Conservation (phyloP, 2,113 vertebrate species). For the Montifringilla adamsi region DNA sequence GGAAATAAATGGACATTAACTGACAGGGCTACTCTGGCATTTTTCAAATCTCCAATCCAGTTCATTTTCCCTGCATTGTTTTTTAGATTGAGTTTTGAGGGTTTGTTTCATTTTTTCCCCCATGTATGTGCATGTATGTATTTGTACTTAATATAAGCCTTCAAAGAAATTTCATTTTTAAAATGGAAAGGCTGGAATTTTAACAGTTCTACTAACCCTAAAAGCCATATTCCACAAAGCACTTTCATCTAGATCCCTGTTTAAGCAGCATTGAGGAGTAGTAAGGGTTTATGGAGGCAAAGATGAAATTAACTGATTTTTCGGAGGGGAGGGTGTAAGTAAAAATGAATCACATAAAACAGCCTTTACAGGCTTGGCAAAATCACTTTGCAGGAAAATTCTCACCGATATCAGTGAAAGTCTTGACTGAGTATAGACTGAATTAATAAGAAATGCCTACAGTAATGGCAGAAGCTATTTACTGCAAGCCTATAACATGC, state of each 20-base stretch:
- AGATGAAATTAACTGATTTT: not conserved
- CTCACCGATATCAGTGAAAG: not conserved
- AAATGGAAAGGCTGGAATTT: not conserved
- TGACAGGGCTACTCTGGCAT: not conserved
- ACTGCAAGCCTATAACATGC: not conserved
- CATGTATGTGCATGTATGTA: not conserved
- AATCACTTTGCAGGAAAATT: not conserved
- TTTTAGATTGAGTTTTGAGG: not conserved
- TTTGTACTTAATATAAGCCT: not conserved
- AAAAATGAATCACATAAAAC: not conserved
- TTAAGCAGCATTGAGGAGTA: not conserved
- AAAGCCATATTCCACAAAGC: not conserved
- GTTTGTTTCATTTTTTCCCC: not conserved
- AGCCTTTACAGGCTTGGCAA: not conserved
- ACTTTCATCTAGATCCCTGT: not conserved
- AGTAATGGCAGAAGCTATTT: not conserved
- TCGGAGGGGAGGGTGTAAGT: not conserved
- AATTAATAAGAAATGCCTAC: not conserved
- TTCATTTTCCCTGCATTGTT: not conserved
- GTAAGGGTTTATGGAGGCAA: not conserved
- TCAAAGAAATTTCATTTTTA: not conserved
- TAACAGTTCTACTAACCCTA: not conserved
- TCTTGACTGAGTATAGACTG: not conserved
- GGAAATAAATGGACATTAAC: not conserved
- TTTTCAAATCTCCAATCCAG: not conserved